Evolutionary conservation across 2,113 vertebrate genomes (phyloP), one percentile per base, ranked within the genome.

Genomic region (Trinectes maculatus): DNA sequence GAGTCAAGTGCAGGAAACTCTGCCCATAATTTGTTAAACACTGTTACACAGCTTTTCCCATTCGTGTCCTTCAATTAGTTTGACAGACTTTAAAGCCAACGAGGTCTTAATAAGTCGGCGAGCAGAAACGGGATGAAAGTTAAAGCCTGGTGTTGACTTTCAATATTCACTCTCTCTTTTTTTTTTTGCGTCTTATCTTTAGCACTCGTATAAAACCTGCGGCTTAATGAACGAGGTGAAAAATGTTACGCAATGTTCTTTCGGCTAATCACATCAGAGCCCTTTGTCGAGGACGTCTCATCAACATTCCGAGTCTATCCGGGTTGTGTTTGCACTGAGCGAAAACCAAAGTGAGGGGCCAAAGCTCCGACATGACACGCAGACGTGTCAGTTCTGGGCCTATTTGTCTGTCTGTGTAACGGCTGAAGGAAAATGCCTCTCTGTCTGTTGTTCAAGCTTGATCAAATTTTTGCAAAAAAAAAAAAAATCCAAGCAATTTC

Each of bases 21-120:
- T 48, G 49, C 54, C 58, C 34, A 83, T 82, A 54, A 86, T 82
- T 85, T 89, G 85, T 85, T 89, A 68, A 88, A 87, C 75, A 79
- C 24, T 80, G 75, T 66, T 15, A 74, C 71, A 79, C 29, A 56
- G 48, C 43, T 69, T 64, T 55, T 71, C 66, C 70, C 78, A 86
- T 78, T 42, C 74, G 77, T 66, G 71, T 67, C 64, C 64, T 56
- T 79, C 63, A 78, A 84, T 87, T 88, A 72, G 74, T 83, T 63
- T 84, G 80, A 84, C 78, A 85, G 78, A 70, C 63, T 82, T 71
- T 73, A 79, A 79, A 85, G 28, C 40, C 76, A 26, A n/a, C 31
- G 16, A 39, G 55, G 59, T 87, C 54, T 78, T 40, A 82, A 81
- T 74, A 85, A 83, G 47, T 83, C 61, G 77, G 24, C 6, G 25